These are phyloP conservation scores for Cecidostiba fungosa DNA, from an alignment of 2,888 invertebrate species.

Conservation along the genomic window DNA sequence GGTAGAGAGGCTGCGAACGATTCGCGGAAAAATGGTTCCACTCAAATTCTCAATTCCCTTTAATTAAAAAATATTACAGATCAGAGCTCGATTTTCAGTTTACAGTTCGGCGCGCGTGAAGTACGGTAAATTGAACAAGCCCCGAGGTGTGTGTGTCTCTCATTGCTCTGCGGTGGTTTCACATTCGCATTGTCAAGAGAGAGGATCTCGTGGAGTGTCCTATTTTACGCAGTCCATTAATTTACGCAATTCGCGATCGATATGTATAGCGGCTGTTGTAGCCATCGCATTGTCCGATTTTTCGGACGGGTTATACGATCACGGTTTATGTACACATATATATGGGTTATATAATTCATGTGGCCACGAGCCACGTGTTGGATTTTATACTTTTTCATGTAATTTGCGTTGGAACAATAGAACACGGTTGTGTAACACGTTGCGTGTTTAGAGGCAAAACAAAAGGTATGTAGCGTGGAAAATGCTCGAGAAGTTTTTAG, in stretches of 20 bases:
- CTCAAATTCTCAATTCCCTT: not conserved
- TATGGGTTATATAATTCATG: too few species aligned
- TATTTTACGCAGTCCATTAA: conserved; percentile 35
- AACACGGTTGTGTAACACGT: too few species aligned
- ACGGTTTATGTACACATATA: too few species aligned
- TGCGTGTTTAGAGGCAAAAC: not conserved
- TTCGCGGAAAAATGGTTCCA: not conserved
- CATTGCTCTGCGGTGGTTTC: conserved; percentile 43
- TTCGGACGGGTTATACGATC: not conserved
- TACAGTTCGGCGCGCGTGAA: not conserved
- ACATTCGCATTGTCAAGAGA: conserved; percentile 21
- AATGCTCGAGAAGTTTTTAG: not conserved
- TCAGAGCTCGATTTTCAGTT: conserved; percentile 5
- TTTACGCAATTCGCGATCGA: conserved; percentile 20
- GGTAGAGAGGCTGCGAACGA: not conserved
- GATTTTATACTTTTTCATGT: too few species aligned
- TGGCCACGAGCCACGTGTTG: too few species aligned
- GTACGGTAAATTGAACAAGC: conserved; percentile 6
- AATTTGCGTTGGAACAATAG: too few species aligned
- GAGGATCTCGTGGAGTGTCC: conserved; percentile 25
- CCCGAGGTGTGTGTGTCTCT: not conserved
- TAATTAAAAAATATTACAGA: not conserved
- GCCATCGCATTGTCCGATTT: not conserved
- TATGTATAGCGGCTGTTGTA: not conserved
- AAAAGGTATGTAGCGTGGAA: not conserved